Percentiles rank a stretch among this genome's conserved stretches.
Conservation (phyloP, 1,140 invertebrate species). For the Pissodes strobi region DNA sequence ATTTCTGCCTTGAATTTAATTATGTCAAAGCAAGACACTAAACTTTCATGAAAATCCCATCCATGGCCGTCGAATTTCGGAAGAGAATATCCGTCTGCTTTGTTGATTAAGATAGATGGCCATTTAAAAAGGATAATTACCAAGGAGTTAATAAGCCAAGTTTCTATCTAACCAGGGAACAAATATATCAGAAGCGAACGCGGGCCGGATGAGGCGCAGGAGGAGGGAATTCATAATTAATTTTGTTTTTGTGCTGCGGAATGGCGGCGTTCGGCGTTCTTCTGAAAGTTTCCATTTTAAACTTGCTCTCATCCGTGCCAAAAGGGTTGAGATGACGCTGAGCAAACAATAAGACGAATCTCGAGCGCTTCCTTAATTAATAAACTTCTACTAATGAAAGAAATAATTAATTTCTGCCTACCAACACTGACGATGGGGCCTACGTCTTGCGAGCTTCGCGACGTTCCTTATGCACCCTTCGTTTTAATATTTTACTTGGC, state of each 20-base stretch:
- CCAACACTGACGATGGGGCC: slow-evolving; percentile 31
- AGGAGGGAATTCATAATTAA: slow-evolving; percentile 50
- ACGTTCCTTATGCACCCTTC: slow-evolving; percentile 2
- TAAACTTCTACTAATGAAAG: slow-evolving; percentile 56
- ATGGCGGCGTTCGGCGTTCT: slow-evolving; percentile 21
- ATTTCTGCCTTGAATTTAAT: too few relatives aligned
- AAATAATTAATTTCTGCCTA: slow-evolving; percentile 56
- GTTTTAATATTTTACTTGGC: slow-evolving; percentile 11
- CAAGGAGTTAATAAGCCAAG: too few relatives aligned
- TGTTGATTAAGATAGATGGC: too few relatives aligned
- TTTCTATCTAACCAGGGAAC: too few relatives aligned
- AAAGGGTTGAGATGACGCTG: slow-evolving; percentile 55
- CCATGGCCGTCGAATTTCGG: too few relatives aligned
- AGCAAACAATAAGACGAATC: slow-evolving; percentile 54
- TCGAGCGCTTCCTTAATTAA: slow-evolving; percentile 55
- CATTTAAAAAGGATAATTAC: too few relatives aligned
- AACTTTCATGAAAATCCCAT: too few relatives aligned
- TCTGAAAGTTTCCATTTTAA: slow-evolving; percentile 52
- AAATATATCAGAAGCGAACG: slow-evolving; percentile 11
- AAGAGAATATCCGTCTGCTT: too few relatives aligned
- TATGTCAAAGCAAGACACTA: too few relatives aligned
- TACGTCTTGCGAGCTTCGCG: background rate
- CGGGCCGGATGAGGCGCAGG: background rate
- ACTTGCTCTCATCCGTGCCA: slow-evolving; percentile 52
- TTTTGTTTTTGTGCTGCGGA: slow-evolving; percentile 45